Conservation (phyloP, 2,888 invertebrate species). For the Hermaeophaga mercurialis region DNA sequence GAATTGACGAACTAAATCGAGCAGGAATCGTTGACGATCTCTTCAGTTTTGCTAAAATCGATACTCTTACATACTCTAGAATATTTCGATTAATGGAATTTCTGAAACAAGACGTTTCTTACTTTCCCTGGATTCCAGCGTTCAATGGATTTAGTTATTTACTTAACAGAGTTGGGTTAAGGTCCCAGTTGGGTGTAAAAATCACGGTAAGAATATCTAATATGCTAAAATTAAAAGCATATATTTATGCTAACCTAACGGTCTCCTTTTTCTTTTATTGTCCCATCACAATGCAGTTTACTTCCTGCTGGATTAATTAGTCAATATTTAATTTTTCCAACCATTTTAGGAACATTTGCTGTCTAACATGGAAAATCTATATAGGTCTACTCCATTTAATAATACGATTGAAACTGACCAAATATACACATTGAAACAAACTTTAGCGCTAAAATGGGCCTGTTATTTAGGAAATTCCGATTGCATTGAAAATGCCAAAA, state of each 20-base stretch:
- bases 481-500: slow-evolving; percentile 56
- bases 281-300: too few species aligned
- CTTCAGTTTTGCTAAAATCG: slow-evolving; percentile 67
- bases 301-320: too few species aligned
- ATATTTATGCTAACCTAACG: too few species aligned
- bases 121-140: slow-evolving; percentile 77
- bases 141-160: slow-evolving; percentile 40
- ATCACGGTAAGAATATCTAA: slow-evolving; percentile 38
- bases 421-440: slow-evolving; percentile 65
- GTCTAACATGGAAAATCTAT: slow-evolving; percentile 27
- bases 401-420: slow-evolving; percentile 48
- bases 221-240: too few species aligned
- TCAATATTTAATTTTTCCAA: too few species aligned
- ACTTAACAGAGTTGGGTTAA: slow-evolving; percentile 33
- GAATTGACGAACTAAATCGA: slow-evolving; percentile 69
- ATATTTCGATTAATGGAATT: slow-evolving; percentile 71
- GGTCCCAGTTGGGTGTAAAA: slow-evolving; percentile 29
- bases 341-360: slow-evolving; percentile 34
- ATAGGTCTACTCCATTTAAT: slow-evolving; percentile 34
- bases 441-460: slow-evolving; percentile 64
- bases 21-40: slow-evolving; percentile 80
- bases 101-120: slow-evolving; percentile 69
- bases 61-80: slow-evolving; percentile 58
- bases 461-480: slow-evolving; percentile 66
- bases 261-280: too few species aligned